Conservation (phyloP, 2,888 invertebrate genomes). For the Hoplodrina ambigua region DNA sequence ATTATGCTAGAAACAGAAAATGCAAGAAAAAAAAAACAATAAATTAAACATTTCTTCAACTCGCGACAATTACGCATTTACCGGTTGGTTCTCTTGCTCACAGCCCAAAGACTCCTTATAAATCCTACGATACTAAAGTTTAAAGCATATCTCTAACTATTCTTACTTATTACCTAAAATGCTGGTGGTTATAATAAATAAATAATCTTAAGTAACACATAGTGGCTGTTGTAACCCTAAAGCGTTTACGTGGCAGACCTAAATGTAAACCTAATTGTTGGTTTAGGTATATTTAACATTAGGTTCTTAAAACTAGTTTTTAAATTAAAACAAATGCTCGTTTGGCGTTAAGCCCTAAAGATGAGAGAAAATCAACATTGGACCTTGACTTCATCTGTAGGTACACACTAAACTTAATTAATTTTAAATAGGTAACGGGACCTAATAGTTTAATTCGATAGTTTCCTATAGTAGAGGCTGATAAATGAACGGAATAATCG, state of each 20-base stretch:
- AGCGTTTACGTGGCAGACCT: constrained; percentile 52
- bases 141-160: constrained; percentile 56
- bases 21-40: constrained; percentile 41
- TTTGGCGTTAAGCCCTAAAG: constrained; percentile 6
- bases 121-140: constrained; percentile 48
- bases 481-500: constrained; percentile 24
- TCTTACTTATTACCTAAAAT: constrained; percentile 43
- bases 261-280: constrained; percentile 34
- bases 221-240: constrained; percentile 37
- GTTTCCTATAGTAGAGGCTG: constrained; percentile 8
- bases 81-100: constrained; percentile 72
- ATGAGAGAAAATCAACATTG: constrained; percentile 22
- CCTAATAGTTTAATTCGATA: constrained; percentile 39
- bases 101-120: constrained; percentile 72
- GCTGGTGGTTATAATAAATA: constrained; percentile 54
- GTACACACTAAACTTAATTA: constrained; percentile 20
- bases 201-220: constrained; percentile 52
- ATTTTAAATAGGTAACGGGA: constrained; percentile 4
- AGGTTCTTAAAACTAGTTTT: constrained; percentile 26
- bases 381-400: constrained; percentile 25
- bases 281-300: constrained; percentile 31
- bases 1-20: constrained; percentile 44
- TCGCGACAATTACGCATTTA: constrained; percentile 49
- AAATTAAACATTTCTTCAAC: constrained; percentile 27
- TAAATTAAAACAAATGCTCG: constrained; percentile 28